Percentiles rank a stretch among this genome's conserved stretches.
phyloP scores from a whole-genome alignment of 2,888 invertebrate genomes.

The Isotomurus palustris region DNA sequence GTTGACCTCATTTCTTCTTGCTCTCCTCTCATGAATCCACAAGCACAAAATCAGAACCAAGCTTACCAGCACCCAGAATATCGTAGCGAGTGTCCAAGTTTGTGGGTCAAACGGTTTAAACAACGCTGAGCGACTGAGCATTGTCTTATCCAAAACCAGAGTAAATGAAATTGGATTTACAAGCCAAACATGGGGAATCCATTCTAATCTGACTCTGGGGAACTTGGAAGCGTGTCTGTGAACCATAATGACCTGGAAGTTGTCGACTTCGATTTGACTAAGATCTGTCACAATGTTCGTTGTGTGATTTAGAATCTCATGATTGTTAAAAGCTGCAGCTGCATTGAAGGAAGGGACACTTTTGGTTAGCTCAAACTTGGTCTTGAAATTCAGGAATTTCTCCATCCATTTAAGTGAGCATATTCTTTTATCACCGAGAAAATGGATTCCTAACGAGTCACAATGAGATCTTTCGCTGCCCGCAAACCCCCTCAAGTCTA shows the following conservation, averaged over 20 bases:
- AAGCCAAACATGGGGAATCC: conserved; percentile 1
- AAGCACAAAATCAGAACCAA: neutral
- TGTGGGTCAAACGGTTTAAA: neutral
- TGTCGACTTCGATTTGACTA: neutral
- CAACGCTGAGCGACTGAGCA: neutral
- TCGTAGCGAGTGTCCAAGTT: neutral
- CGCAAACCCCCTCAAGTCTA: neutral
- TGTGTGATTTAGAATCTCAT: neutral
- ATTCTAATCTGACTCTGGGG: neutral
- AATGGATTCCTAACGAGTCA: neutral
- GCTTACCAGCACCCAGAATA: neutral
- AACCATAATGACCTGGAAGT: neutral
- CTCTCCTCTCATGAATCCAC: neutral
- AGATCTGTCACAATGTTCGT: neutral
- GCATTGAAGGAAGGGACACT: neutral
- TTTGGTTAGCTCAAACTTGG: neutral
- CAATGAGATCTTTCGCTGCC: neutral
- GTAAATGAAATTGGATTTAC: neutral
- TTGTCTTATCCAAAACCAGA: neutral
- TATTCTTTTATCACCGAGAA: neutral
- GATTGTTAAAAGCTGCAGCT: neutral
- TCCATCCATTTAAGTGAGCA: neutral
- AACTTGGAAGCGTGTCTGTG: neutral
- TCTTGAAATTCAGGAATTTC: neutral
- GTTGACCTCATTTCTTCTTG: too few species aligned